Evolutionary conservation across 2,797 vertebrate genomes (phyloP).

Genomic region (Girardinus metallicus): DNA sequence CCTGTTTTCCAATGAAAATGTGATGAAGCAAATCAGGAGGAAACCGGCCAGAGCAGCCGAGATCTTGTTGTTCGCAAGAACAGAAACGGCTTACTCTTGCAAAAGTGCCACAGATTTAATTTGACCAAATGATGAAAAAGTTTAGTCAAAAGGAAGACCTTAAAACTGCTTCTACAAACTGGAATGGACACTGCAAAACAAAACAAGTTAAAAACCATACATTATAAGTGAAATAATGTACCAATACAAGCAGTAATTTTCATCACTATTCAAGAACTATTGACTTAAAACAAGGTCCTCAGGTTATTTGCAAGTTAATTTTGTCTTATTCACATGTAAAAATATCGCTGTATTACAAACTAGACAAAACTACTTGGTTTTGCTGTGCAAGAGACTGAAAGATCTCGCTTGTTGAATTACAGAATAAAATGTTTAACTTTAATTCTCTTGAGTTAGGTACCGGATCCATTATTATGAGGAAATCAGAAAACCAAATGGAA

Average conservation of each 20-base stretch:
- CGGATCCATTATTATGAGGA: not conserved
- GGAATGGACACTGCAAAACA: not conserved
- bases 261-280: too few species aligned
- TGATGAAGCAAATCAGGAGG: not conserved
- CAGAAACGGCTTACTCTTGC: not conserved
- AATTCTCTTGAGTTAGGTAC: not conserved
- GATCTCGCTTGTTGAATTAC: not conserved
- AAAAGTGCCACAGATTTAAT: not conserved
- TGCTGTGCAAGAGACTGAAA: not conserved
- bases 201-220: too few species aligned
- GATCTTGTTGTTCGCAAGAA: not conserved
- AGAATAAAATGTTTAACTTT: not conserved
- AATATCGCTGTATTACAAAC: too few species aligned
- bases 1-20: conserved; percentile 1
- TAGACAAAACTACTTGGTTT: too few species aligned
- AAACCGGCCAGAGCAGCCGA: not conserved
- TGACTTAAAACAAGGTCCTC: too few species aligned
- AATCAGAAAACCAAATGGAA: not conserved
- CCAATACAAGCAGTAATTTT: too few species aligned
- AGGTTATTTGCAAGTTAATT: too few species aligned
- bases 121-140: not conserved
- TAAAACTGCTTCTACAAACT: not conserved
- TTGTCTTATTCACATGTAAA: too few species aligned
- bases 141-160: not conserved
- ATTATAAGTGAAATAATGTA: too few species aligned